These are phyloP conservation scores for Sternarchorhynchus goeldii DNA, from an alignment of 2,797 vertebrate genomes.

Conservation along the genomic window DNA sequence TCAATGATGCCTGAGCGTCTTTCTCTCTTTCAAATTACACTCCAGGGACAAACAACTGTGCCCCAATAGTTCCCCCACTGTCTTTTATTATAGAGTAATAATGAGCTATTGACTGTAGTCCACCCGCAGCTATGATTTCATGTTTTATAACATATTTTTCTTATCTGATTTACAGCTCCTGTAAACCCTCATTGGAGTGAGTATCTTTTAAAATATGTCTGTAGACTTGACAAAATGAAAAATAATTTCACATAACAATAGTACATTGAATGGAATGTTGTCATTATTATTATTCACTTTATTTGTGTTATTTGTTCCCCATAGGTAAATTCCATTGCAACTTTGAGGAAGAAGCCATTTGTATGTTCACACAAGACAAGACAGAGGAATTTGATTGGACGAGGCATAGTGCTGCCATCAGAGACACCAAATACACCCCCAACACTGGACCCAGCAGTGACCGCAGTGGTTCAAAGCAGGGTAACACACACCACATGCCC, in stretches of 20 bases:
- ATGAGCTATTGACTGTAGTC: slow-evolving; percentile 36
- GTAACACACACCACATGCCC: slow-evolving; percentile 63
- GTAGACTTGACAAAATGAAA: neutral
- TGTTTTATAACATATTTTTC: slow-evolving; percentile 33
- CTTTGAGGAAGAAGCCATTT: slow-evolving; percentile 92
- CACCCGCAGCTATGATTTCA: slow-evolving; percentile 2
- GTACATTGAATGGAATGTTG: too few species aligned
- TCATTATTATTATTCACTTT: neutral
- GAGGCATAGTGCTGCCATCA: slow-evolving; percentile 87
- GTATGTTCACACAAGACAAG: slow-evolving; percentile 93
- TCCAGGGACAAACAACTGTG: slow-evolving; percentile 38
- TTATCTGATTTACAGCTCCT: slow-evolving; percentile 75
- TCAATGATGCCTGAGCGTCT: slow-evolving; percentile 40
- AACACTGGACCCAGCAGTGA: slow-evolving; percentile 92
- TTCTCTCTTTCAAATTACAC: slow-evolving; percentile 36
- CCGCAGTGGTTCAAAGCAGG: slow-evolving; percentile 89
- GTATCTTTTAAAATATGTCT: slow-evolving; percentile 62
- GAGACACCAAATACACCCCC: slow-evolving; percentile 91
- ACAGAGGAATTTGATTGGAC: slow-evolving; percentile 95
- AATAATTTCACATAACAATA: neutral
- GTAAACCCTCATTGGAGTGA: slow-evolving; percentile 86
- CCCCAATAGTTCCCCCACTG: slow-evolving; percentile 16
- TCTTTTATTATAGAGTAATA: slow-evolving; percentile 49
- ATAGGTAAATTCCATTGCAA: slow-evolving; percentile 93
- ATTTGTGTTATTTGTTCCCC: slow-evolving; percentile 40